Percentiles rank a stretch among this genome's conserved stretches.
These are phyloP conservation scores for Lanius ludovicianus DNA, from an alignment of 2,113 vertebrate genomes.

Conservation along the genomic window DNA sequence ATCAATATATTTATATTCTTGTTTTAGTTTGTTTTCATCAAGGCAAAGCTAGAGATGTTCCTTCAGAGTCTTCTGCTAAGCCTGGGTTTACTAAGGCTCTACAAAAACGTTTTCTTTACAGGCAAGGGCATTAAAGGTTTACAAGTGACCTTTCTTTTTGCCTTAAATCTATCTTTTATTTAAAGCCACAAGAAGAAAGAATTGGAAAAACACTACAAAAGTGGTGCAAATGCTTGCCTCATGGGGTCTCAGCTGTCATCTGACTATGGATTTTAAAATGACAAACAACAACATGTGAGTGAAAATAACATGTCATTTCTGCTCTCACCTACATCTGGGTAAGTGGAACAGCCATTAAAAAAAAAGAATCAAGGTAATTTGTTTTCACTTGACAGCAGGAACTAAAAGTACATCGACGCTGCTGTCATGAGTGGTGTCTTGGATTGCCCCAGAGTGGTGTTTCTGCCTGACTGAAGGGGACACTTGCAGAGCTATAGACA, in stretches of 20 bases:
- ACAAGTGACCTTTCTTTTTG: background rate
- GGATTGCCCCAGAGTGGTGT: background rate
- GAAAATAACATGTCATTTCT: conserved; percentile 17
- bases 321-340: background rate
- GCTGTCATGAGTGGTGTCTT: background rate
- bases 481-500: background rate
- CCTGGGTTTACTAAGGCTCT: background rate
- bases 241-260: background rate
- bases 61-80: background rate
- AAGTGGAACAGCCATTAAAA: conserved; percentile 16
- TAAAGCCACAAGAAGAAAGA: background rate
- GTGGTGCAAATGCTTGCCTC: background rate
- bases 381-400: conserved; percentile 25
- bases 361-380: background rate
- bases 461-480: background rate
- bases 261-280: background rate
- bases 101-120: background rate
- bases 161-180: background rate
- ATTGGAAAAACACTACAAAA: background rate
- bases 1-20: background rate
- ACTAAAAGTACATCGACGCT: background rate
- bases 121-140: background rate
- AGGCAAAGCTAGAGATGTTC: background rate
- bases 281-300: background rate
- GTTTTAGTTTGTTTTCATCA: background rate